A percentile compares a stretch with the other conserved stretches of the same genome.
These are phyloP conservation scores for Burhinus oedicnemus DNA, from an alignment of 2,113 vertebrate genomes.

Conservation along the genomic window DNA sequence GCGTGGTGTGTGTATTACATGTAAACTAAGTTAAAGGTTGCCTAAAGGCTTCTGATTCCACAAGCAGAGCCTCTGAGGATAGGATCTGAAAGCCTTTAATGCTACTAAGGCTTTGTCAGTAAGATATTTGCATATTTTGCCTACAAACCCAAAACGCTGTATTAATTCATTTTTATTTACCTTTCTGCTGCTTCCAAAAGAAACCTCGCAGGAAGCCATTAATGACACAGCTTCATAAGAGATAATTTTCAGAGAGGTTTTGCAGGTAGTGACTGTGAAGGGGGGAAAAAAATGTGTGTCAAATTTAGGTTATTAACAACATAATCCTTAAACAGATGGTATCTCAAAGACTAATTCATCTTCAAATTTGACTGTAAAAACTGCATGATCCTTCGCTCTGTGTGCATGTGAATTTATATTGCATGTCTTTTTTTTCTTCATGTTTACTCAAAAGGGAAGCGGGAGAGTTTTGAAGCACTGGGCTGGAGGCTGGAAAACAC, in stretches of 20 bases:
- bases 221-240: slow-evolving; percentile 41
- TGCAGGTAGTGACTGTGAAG: slow-evolving; percentile 56
- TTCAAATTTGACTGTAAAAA: slow-evolving; percentile 69
- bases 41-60: slow-evolving; percentile 56
- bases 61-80: slow-evolving; percentile 30
- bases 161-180: slow-evolving; percentile 70
- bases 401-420: neutral
- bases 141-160: slow-evolving; percentile 36
- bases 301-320: slow-evolving; percentile 65
- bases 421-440: neutral
- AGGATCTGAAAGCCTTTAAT: slow-evolving; percentile 54
- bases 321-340: slow-evolving; percentile 60
- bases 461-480: neutral
- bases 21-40: slow-evolving; percentile 49
- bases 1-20: neutral
- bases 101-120: slow-evolving; percentile 39
- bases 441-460: slow-evolving; percentile 23
- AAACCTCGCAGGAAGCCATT: slow-evolving; percentile 56
- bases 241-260: slow-evolving; percentile 54
- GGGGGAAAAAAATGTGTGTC: slow-evolving; percentile 14
- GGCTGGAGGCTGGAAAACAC: neutral
- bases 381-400: neutral
- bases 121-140: slow-evolving; percentile 56
- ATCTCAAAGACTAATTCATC: slow-evolving; percentile 60
- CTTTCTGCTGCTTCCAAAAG: slow-evolving; percentile 56